Conservation (phyloP, 2,888 invertebrate genomes). For the Mechanitis mazaeus region DNA sequence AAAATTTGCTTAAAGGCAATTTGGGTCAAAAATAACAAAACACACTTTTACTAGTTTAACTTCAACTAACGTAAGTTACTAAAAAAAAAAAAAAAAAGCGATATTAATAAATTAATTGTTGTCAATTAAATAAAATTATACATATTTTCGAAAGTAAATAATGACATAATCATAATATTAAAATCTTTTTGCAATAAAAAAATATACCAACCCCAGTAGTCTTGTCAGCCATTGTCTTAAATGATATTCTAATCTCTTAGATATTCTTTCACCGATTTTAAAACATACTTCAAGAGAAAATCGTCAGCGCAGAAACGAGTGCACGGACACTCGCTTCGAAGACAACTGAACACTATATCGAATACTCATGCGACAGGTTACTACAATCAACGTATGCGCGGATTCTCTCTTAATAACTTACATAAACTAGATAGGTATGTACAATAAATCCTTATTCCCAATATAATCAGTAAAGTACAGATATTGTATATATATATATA, state of each 20-base stretch:
- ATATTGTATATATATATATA: too few relatives aligned
- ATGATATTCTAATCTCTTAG: background rate
- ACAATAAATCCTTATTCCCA: too few relatives aligned
- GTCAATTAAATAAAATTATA: too few relatives aligned
- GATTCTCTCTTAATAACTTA: conserved; percentile 9
- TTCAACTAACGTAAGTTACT: background rate
- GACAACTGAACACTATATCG: conserved; percentile 36
- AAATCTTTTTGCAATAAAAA: conserved; percentile 13
- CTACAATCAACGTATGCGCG: conserved; percentile 21
- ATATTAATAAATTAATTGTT: background rate
- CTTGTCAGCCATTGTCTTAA: conserved; percentile 43
- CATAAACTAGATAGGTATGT: too few relatives aligned
- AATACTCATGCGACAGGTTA: conserved; percentile 13
- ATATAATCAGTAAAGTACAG: too few relatives aligned
- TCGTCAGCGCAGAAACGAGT: conserved; percentile 42
- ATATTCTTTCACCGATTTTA: background rate
- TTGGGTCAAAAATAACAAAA: too few relatives aligned
- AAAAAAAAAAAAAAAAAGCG: background rate
- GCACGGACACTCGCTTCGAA: conserved; percentile 45
- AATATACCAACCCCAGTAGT: conserved; percentile 42
- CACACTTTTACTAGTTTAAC: too few relatives aligned
- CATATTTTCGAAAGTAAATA: background rate
- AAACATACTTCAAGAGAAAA: background rate
- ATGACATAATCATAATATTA: background rate
- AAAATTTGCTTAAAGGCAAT: too few relatives aligned